Conservation (phyloP, 2,797 vertebrate species). For the Halcyon leucocephala region DNA sequence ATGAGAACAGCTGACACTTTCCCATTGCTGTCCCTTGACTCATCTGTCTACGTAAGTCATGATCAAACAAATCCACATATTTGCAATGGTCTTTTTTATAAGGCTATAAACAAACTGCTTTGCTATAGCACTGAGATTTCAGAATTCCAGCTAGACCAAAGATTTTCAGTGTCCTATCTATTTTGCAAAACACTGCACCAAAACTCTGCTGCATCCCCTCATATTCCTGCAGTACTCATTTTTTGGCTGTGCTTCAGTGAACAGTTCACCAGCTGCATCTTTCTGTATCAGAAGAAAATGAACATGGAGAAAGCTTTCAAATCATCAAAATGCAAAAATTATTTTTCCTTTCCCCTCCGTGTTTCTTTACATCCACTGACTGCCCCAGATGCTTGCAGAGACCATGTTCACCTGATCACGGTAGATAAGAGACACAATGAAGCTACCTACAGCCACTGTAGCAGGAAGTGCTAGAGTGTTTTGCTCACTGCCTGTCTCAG, state of each 20-base stretch:
- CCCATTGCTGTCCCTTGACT: not conserved
- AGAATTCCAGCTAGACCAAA: not conserved
- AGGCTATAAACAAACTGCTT: not conserved
- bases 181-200: conserved; percentile 52
- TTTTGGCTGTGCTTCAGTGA: conserved; percentile 16
- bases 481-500: not conserved
- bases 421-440: not conserved
- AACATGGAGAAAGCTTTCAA: not conserved
- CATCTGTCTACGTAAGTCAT: not conserved
- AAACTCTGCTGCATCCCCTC: not conserved
- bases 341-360: not conserved
- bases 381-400: not conserved
- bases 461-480: not conserved
- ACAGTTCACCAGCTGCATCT: not conserved
- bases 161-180: not conserved
- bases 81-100: not conserved
- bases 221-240: not conserved
- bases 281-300: not conserved
- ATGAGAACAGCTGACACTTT: conserved; percentile 21
- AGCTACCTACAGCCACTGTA: not conserved
- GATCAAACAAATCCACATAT: conserved; percentile 6
- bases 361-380: not conserved
- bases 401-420: not conserved
- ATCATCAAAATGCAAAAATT: not conserved
- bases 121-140: not conserved